These are phyloP conservation scores for Drosophila antonietae DNA, from an alignment of 2,888 invertebrate species.

Conservation along the genomic window DNA sequence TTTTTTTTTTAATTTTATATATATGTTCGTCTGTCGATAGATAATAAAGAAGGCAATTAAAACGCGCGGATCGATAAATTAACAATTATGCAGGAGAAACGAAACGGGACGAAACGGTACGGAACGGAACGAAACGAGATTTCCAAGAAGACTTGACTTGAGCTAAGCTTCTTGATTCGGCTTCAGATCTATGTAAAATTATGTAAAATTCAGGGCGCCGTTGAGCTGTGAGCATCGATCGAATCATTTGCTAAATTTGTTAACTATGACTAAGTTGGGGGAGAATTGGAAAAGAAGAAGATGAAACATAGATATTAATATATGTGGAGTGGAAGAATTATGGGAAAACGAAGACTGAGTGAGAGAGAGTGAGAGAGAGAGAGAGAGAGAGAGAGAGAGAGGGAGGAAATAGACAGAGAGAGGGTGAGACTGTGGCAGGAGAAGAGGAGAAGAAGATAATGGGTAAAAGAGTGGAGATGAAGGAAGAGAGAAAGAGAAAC, in stretches of 20 bases:
- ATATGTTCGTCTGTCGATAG: slow-evolving; percentile 21
- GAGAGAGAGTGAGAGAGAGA: neutral
- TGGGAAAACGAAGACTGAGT: neutral
- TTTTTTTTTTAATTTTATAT: too few species aligned
- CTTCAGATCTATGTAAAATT: slow-evolving; percentile 1
- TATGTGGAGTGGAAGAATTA: neutral
- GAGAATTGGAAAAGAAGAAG: neutral
- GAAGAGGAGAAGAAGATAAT: neutral
- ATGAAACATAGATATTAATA: neutral
- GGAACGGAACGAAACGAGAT: neutral
- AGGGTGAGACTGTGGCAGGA: neutral
- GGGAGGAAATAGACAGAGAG: too few species aligned
- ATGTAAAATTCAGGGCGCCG: slow-evolving; percentile 5
- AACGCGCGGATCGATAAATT: slow-evolving; percentile 65
- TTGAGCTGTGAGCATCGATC: neutral
- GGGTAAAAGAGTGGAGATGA: too few species aligned
- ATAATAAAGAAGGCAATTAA: slow-evolving; percentile 60
- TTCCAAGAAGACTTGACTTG: neutral
- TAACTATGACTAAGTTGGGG: neutral
- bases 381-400: neutral
- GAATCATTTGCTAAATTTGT: slow-evolving; percentile 6
- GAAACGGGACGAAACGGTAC: slow-evolving; percentile 6
- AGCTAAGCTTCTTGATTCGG: neutral
- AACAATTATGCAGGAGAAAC: slow-evolving; percentile 9
- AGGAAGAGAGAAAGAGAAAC: neutral